phyloP scores from a whole-genome alignment of 2,888 invertebrate genomes.

The Masnerella sp. region DNA sequence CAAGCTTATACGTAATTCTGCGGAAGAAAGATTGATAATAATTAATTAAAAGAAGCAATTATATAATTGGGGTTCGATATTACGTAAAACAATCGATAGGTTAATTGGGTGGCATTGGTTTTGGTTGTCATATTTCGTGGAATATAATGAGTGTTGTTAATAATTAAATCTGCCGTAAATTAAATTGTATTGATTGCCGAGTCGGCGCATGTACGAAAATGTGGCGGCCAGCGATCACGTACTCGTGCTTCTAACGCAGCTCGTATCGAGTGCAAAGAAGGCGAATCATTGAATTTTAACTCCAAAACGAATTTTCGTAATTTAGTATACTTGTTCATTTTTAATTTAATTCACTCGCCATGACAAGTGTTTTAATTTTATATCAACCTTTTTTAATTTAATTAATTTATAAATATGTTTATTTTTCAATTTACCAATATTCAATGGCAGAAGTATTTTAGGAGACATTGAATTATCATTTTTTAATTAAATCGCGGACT shows the following conservation, averaged over 20 bases:
- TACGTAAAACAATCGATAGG: slow-evolving; percentile 20
- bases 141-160: slow-evolving; percentile 38
- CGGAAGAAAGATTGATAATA: no score
- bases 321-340: no score
- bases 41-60: slow-evolving; percentile 23
- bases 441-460: no score
- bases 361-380: no score
- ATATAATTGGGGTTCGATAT: slow-evolving; percentile 2
- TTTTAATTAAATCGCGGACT: no score
- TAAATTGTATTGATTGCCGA: slow-evolving; percentile 56
- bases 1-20: no score
- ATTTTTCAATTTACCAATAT: no score
- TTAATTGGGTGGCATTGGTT: slow-evolving; percentile 4
- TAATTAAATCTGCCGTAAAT: slow-evolving; percentile 49
- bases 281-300: neutral
- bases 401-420: no score
- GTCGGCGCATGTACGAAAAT: slow-evolving; percentile 58
- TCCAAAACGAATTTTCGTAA: no score
- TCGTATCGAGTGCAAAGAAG: slow-evolving; percentile 5
- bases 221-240: slow-evolving; percentile 49
- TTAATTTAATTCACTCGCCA: no score
- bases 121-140: slow-evolving; percentile 15
- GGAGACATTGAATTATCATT: no score
- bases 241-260: slow-evolving; percentile 26
- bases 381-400: no score